Base-by-base conservation (phyloP, 2,888 invertebrate species). In the Apantesis nais region DNA sequence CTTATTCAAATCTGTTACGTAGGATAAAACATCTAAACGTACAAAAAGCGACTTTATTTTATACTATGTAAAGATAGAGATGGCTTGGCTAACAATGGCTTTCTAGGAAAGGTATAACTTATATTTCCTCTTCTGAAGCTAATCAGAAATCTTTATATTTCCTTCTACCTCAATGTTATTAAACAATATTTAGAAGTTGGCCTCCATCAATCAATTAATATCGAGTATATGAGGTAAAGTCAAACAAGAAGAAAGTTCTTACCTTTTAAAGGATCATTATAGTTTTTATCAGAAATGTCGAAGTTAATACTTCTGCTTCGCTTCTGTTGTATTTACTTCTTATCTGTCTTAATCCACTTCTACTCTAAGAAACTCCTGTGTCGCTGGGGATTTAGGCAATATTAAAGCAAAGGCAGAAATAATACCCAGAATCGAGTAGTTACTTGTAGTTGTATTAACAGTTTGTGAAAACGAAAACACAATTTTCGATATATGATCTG, bases 311-410 rank as follows among this genome's bases (percentile, higher is more conserved):
- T 22, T 52, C 22, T 9, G 48, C 22, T 52, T 22, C 22, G n/a
- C 22, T 48, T 48, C 22, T 22, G 19, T 48, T 48, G 8, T 48
- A 48, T 48, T 48, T 22, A 22, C 19, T 44, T 52, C n/a, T 52
- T 22, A 2, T n/a, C 11, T 52, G 1, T 8, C 1, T 52, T n/a
- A 11, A 52, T 11, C 22, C 0, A n/a, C n/a, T 7, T n/a, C 9
- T 52, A n/a, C n/a, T 52, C 0, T 22, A n/a, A 7, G 22, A 2
- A 52, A 11, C 2, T 1, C 11, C 11, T 52, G 22, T 52, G 0
- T n/a, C n/a, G n/a, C 2, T 11, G 11, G n/a, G n/a, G 0, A n/a
- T 7, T 0, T 8, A 22, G n/a, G 9, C 22, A n/a, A 52, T 1
- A n/a, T 52, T 39, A 39, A 39, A 39, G 9, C 11, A 39, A 8